Base-by-base conservation (phyloP, 2,797 vertebrate species). In the Leptoclinus maculatus region DNA sequence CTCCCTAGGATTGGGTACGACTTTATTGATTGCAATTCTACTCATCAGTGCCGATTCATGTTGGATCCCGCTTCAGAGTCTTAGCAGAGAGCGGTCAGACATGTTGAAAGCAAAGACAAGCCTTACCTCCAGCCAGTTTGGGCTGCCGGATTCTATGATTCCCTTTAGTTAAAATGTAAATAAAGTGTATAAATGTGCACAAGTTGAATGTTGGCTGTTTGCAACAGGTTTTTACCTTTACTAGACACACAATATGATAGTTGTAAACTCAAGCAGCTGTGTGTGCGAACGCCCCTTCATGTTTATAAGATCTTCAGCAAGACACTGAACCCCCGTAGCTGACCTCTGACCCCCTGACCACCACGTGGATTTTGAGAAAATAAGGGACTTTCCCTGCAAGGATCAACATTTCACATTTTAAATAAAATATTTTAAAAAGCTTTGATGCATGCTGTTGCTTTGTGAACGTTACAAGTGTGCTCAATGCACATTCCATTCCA, bases 331-430 rank as follows among this genome's bases (percentile, higher is more conserved):
- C 63, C 75, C 73, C 38, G 9, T 2, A 25, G 69, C 43, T 47
- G 76, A 89, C 80, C 72, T 71, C 19, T 78, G 83, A 86, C 70
- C 84, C 25, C 60, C 68, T 53, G 70, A 81, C 59, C 67, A 54
- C 41, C 71, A 45, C 49, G 75, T 36, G 63, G 34, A 14, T 10
- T 21, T 36, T 0, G 19, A 69, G 57, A 36, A 63, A 63, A 27
- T 60, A 57, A 49, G 41, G 53, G 36, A 68, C 66, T 72, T 83
- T 68, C 58, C 38, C 43, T 9, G 12, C 2, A 6, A 8, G 19
- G 27, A 69, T 69, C 32, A 58, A 23, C 51, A 3, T 34, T 14
- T 54, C 23, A 7, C n/a, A 39, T 21, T 6, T 21, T 2, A 53
- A 58, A 74, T 47, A 72, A n/a, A n/a, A n/a, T n/a, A n/a, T n/a